phyloP scores from a whole-genome alignment of 2,797 vertebrate species.

The Pseudochirops corinnae region DNA sequence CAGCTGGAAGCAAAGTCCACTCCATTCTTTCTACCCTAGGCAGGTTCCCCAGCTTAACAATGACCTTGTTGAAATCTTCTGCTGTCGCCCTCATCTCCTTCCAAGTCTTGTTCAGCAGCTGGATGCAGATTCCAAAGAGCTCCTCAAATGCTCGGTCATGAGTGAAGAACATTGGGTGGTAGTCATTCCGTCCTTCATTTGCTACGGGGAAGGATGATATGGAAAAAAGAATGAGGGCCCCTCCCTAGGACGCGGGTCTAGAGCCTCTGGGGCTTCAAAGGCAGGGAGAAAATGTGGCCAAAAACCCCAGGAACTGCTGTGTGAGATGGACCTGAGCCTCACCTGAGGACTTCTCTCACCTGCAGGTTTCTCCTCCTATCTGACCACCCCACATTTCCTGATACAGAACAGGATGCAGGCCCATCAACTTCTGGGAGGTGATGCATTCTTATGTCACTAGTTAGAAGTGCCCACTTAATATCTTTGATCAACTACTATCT shows the following conservation, averaged over 20 bases:
- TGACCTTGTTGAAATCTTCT: conserved; percentile 98
- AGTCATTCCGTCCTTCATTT: conserved; percentile 98
- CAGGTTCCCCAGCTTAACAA: conserved; percentile 25
- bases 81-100: conserved; percentile 99
- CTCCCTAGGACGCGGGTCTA: fast-evolving
- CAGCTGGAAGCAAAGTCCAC: neutral
- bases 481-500: neutral
- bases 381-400: neutral
- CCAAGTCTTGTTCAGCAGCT: conserved; percentile 98
- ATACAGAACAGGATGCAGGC: neutral
- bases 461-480: neutral
- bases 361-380: neutral
- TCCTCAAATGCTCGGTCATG: conserved; percentile 98
- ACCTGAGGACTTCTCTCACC: neutral
- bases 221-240: neutral
- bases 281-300: neutral
- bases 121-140: conserved; percentile 98
- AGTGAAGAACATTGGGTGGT: conserved; percentile 99
- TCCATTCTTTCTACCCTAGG: neutral
- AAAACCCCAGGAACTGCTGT: neutral
- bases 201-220: conserved; percentile 84
- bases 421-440: neutral
- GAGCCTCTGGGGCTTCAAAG: neutral
- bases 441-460: neutral
- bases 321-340: neutral